A percentile compares a stretch with the other conserved stretches of the same genome.
These are phyloP conservation scores for Heliconius aoede DNA, from an alignment of 2,888 invertebrate genomes.

Conservation along the genomic window DNA sequence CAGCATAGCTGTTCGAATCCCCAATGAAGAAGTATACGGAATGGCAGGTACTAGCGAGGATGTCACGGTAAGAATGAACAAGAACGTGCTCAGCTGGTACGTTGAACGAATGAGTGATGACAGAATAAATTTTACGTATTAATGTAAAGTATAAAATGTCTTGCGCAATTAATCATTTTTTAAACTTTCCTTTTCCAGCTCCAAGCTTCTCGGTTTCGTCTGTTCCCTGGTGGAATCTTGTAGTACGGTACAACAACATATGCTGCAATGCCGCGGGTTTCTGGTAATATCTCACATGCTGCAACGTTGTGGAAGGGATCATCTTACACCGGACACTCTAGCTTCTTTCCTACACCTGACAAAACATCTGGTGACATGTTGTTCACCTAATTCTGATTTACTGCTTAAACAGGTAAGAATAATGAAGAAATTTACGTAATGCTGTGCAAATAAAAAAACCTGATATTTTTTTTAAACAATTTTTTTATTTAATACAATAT, in stretches of 20 bases:
- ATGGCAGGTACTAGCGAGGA: too few species aligned
- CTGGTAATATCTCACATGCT: conserved; percentile 98
- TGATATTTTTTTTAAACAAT: neutral
- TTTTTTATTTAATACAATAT: neutral
- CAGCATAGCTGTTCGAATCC: too few species aligned
- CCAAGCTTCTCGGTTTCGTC: conserved; percentile 97
- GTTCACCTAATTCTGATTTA: conserved; percentile 95
- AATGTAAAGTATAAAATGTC: too few species aligned
- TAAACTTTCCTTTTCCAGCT: conserved; percentile 89
- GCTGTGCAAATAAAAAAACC: neutral
- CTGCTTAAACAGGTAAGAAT: conserved; percentile 93
- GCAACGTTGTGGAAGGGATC: conserved; percentile 95
- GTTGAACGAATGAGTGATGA: too few species aligned
- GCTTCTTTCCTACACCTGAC: conserved; percentile 95
- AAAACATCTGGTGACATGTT: conserved; percentile 96
- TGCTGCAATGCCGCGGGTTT: conserved; percentile 99
- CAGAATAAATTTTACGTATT: too few species aligned
- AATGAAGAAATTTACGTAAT: neutral
- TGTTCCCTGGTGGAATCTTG: conserved; percentile 98
- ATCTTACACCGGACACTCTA: conserved; percentile 96
- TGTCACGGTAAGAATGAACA: too few species aligned
- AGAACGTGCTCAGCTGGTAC: too few species aligned
- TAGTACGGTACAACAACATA: conserved; percentile 98
- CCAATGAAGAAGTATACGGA: too few species aligned
- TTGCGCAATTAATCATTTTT: too few species aligned